Base-by-base conservation (phyloP, 2,888 invertebrate genomes). In the Yponomeuta cagnagella region DNA sequence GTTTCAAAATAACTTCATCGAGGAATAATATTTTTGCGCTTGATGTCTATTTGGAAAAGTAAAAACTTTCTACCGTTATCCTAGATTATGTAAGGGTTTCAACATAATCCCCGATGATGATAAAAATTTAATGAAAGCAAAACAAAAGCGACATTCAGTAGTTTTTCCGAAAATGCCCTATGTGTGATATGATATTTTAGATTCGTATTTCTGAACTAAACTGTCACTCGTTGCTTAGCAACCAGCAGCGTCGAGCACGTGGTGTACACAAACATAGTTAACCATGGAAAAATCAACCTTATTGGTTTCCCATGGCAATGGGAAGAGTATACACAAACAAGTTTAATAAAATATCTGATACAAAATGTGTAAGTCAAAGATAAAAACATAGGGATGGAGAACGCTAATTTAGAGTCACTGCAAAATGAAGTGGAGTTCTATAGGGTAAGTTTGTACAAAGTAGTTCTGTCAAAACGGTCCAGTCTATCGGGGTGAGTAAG, bases 401-500 rank as follows among this genome's bases (percentile, higher is more conserved):
- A 77, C 72, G 72, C 76, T 65, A 75, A 77, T 70, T 78, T 81
- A 73, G 82, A 87, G 72, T 85, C 87, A 69, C 81, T 93, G 73
- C 89, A 92, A 76, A 85, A 82, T 65, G 93, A 93, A 86, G 81
- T 93, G 48, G 85, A 91, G 68, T 93, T 89, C 83, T 93, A 93
- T 74, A 90, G 93, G 83, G 93, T 93, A 82, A 78, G 76, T 72
- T 10, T 30, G 4, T 66, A 37, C 37, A 31, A 66, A 58, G 5
- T 2, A 37, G 5, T 2, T 37, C 37, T 37, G 2, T 37, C 37
- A 37, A 37, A 37, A 5, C 37, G 37, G 37, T 37, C 37, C 23
- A 23, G 43, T 8, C 43, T 43, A 43, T 8, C 43, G 8, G 43
- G 9, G 43, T 8, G 9, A 43, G 43, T 43, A 8, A 1, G 43